Conservation (phyloP, 1,140 invertebrate species). For the Heterodera schachtii region DNA sequence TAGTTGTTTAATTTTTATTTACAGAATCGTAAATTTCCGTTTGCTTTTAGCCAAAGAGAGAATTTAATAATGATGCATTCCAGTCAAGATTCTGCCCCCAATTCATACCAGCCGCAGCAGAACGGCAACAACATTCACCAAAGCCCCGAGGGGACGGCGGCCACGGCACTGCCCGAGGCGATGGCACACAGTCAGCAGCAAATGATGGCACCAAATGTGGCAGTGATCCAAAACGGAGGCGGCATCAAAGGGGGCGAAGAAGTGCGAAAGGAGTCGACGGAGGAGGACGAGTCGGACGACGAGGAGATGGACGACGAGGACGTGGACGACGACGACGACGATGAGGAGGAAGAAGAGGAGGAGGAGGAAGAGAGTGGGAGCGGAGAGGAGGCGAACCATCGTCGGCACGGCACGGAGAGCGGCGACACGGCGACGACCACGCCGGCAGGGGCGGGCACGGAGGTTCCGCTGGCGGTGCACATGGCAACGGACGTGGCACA, state of each 20-base stretch:
- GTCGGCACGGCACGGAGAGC: background rate
- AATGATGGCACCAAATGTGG: background rate
- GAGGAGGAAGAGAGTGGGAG: conserved; percentile 29
- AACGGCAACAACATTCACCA: background rate
- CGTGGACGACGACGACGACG: conserved; percentile 25
- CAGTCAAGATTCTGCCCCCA: background rate
- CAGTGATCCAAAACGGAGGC: background rate
- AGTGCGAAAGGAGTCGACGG: background rate
- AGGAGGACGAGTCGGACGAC: conserved; percentile 12
- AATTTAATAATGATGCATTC: conserved; percentile 8
- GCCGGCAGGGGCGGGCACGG: background rate
- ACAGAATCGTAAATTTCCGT: conserved; percentile 1
- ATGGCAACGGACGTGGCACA: background rate
- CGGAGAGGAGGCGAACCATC: conserved; percentile 16
- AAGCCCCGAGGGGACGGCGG: background rate
- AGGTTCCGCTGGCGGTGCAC: background rate
- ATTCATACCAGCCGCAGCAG: background rate
- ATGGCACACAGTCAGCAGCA: background rate
- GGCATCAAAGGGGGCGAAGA: background rate
- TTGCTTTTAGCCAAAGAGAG: background rate
- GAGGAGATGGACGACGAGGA: conserved; percentile 28
- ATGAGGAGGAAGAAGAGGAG: conserved; percentile 17
- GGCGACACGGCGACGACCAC: background rate
- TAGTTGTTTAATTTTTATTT: background rate
- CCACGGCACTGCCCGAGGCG: too few species aligned